A percentile compares a stretch with the other conserved stretches of the same genome.
Evolutionary conservation across 2,888 invertebrate genomes (phyloP).

Genomic region (Malthinus flaveolus): DNA sequence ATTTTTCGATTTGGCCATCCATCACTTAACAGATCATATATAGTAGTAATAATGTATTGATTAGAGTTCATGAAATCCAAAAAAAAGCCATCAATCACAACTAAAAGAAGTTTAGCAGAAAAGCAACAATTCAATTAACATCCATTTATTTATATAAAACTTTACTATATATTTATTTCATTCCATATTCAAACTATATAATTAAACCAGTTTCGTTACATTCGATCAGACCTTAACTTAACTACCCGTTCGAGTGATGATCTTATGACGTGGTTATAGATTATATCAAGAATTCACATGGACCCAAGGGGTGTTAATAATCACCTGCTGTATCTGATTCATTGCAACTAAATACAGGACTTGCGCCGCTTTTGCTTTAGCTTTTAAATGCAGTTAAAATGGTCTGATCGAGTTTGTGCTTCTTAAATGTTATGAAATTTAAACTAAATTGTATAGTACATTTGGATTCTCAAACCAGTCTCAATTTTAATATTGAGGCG

Average conservation of each 20-base stretch:
- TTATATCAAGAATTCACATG: not conserved
- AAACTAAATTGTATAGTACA: too few relatives aligned
- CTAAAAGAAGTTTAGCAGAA: constrained; percentile 18
- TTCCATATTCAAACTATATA: not conserved
- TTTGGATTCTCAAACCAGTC: too few relatives aligned
- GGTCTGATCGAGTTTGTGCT: too few relatives aligned
- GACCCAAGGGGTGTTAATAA: constrained; percentile 43
- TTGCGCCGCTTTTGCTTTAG: constrained; percentile 40
- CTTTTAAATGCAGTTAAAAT: not conserved
- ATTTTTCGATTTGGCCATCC: too few relatives aligned
- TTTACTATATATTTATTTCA: not conserved
- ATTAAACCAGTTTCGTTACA: not conserved
- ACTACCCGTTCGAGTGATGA: too few relatives aligned
- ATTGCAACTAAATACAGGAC: constrained; percentile 49
- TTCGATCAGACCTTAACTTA: too few relatives aligned
- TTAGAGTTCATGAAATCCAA: constrained; percentile 9
- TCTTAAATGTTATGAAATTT: too few relatives aligned
- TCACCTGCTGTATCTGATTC: constrained; percentile 51
- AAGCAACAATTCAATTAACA: constrained; percentile 23
- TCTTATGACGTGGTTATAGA: too few relatives aligned
- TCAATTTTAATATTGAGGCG: too few relatives aligned
- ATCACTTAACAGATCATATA: too few relatives aligned
- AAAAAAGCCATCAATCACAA: constrained; percentile 15
- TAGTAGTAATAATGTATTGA: not conserved
- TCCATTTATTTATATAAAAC: constrained; percentile 11